Evolutionary conservation across 2,888 invertebrate species (phyloP), one percentile per base, ranked within the genome.

Genomic region (Pterobdella sp.): DNA sequence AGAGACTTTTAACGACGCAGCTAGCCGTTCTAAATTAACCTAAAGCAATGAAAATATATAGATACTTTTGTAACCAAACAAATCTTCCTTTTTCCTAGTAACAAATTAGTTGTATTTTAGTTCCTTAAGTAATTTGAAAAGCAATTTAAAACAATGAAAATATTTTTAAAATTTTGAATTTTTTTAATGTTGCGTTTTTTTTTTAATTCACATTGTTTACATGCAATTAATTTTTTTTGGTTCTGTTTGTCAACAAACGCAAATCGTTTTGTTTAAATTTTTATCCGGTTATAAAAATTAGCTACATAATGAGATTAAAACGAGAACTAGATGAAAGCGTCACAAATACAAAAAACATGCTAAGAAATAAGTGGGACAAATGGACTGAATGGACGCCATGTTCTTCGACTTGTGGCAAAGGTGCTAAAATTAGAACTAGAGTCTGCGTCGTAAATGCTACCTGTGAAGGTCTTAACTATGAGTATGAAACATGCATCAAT

Each of bases 311-410:
- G 10, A 56, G 60, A 56, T 14, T 14, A 42, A 56, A 56, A 26
- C 7, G 60, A 56, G 26, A 22, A 22, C 18, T n/a, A 3, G 14
- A 22, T 4, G 60, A 14, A 26, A 56, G 26, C 26, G 60, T n/a
- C 10, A 56, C 60, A 22, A 26, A 18, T 26, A 26, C 18, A 18
- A 18, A 7, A 18, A 18, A 42, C 10, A 7, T 14, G 42, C 7
- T n/a, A 35, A 32, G 7, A 10, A 1, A 29, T 3, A 56, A 49
- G 36, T 71, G 71, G 71, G 32, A 32, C 7, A 63, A 60, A 22
- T 71, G 71, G 71, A 14, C 63, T 3, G 32, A n/a, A 26, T 71
- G 71, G 71, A 71, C 71, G 14, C 31, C 4, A 26, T 71, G 71
- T 52, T 63, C 71, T 10, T 36, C 60, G 36, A 36, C 52, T 0